phyloP scores from a whole-genome alignment of 2,113 vertebrate species.

The Brevimyrus niger region DNA sequence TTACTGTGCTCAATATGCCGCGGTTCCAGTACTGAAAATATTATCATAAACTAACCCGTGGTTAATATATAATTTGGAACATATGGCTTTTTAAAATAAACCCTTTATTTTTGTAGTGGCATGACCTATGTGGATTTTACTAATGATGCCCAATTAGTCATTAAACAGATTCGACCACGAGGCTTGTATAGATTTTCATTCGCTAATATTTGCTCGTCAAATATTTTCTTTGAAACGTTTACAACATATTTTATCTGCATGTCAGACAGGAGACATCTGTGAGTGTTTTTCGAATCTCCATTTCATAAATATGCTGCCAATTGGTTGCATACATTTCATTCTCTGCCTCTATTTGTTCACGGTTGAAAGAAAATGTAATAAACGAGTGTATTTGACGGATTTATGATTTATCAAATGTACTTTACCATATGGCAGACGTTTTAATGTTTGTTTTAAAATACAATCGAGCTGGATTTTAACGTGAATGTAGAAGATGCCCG shows the following conservation, averaged over 20 bases:
- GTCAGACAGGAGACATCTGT: conserved; percentile 73
- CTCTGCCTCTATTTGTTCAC: conserved; percentile 67
- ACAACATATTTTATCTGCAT: conserved; percentile 71
- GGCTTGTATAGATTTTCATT: conserved; percentile 64
- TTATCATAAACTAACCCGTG: conserved; percentile 53
- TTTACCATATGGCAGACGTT: conserved; percentile 71
- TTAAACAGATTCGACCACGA: conserved; percentile 70
- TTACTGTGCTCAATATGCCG: conserved; percentile 39
- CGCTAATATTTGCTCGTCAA: conserved; percentile 88
- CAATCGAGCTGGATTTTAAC: conserved; percentile 51
- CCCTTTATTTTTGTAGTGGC: conserved; percentile 64
- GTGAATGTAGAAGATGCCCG: conserved; percentile 47
- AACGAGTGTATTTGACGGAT: conserved; percentile 61
- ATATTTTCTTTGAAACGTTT: conserved; percentile 81
- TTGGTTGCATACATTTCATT: conserved; percentile 49
- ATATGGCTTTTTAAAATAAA: conserved; percentile 79
- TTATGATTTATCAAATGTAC: conserved; percentile 73
- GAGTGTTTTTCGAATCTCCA: conserved; percentile 55
- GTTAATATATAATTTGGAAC: conserved; percentile 92
- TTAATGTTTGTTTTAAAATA: conserved; percentile 72
- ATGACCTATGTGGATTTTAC: conserved; percentile 70
- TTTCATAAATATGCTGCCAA: conserved; percentile 57
- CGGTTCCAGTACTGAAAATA: conserved; percentile 48
- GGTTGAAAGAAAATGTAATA: conserved; percentile 70
- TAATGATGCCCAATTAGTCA: conserved; percentile 94